Evolutionary conservation across 2,113 vertebrate species (phyloP).

Genomic region (Heterocephalus glaber): DNA sequence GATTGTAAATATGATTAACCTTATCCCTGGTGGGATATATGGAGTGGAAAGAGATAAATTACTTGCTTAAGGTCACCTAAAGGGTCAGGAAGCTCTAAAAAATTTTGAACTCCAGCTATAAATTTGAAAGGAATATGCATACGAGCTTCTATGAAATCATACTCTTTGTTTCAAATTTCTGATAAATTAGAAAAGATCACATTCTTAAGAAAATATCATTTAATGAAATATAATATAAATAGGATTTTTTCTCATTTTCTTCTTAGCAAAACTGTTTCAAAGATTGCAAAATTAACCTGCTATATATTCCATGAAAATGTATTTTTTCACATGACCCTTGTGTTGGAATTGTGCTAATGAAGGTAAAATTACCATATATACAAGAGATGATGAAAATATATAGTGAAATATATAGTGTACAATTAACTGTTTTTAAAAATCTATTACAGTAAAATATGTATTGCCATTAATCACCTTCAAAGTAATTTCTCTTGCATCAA

Average conservation of each 20-base stretch:
- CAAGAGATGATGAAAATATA: not conserved
- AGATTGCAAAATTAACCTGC: not conserved
- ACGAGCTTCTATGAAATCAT: not conserved
- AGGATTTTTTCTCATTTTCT: slow-evolving; percentile 7
- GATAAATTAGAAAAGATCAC: slow-evolving; percentile 5
- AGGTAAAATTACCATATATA: not conserved
- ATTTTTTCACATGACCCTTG: not conserved
- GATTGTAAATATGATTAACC: slow-evolving; percentile 51
- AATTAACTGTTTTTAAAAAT: not conserved
- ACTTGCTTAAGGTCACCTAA: slow-evolving; percentile 12
- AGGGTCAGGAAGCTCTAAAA: not conserved
- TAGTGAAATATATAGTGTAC: not conserved
- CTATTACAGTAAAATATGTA: not conserved
- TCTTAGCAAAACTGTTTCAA: not conserved
- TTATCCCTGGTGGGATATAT: not conserved
- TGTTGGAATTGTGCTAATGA: not conserved
- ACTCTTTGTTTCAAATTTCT: not conserved
- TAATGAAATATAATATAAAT: not conserved
- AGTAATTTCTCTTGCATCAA: not conserved
- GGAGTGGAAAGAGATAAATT: slow-evolving; percentile 30
- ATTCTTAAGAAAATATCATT: not conserved
- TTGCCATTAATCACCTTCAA: not conserved
- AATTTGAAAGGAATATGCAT: not conserved
- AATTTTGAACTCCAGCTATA: not conserved
- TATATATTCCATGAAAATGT: not conserved